Conservation (phyloP, 2,888 invertebrate species). For the Strigamia transsilvanica region DNA sequence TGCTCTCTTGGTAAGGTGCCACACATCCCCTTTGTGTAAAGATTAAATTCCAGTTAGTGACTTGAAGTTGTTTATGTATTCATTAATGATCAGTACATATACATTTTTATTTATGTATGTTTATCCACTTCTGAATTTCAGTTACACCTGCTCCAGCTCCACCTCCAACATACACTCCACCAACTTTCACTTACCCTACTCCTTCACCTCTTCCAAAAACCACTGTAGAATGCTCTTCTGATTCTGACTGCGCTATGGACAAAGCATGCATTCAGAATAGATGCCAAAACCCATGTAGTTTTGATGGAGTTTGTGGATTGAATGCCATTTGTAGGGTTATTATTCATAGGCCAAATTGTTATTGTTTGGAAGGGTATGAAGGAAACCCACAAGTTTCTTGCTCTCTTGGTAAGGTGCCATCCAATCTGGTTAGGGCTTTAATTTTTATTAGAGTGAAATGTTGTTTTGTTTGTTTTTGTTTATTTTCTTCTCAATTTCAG, state of each 20-base stretch:
- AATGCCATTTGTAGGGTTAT: slow-evolving; percentile 81
- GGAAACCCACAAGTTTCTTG: slow-evolving; percentile 71
- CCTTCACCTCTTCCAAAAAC: slow-evolving; percentile 55
- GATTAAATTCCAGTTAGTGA: too few relatives aligned
- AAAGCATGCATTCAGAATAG: slow-evolving; percentile 93
- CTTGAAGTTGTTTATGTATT: not conserved
- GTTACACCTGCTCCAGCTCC: not conserved
- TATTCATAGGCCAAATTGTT: slow-evolving; percentile 79
- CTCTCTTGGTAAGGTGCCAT: slow-evolving; percentile 49
- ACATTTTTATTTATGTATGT: not conserved
- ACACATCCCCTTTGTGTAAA: not conserved
- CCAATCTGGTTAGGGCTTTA: not conserved
- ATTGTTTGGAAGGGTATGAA: slow-evolving; percentile 73
- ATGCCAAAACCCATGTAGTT: slow-evolving; percentile 63
- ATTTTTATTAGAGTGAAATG: too few relatives aligned
- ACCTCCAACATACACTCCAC: not conserved
- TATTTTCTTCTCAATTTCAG: not conserved
- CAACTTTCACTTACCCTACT: not conserved
- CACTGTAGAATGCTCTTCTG: slow-evolving; percentile 60
- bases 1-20: slow-evolving; percentile 55
- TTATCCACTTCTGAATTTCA: not conserved
- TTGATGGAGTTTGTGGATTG: slow-evolving; percentile 74
- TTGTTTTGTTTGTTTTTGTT: slow-evolving; percentile 11
- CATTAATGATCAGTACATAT: too few relatives aligned
- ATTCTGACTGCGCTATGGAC: slow-evolving; percentile 82